Conservation (phyloP, 2,888 invertebrate species). For the Andrena bicolor region DNA sequence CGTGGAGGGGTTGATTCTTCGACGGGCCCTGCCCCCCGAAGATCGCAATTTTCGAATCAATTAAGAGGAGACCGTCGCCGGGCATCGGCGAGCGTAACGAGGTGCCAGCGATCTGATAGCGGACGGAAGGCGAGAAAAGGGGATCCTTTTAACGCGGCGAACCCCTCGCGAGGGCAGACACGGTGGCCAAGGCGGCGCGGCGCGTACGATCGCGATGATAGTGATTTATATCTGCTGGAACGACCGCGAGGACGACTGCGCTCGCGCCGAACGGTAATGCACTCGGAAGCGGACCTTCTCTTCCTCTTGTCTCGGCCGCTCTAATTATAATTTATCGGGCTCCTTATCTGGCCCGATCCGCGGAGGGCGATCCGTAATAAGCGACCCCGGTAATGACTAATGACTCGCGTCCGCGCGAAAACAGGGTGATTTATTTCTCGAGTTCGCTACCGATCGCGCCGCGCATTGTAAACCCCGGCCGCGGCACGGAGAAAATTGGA, state of each 20-base stretch:
- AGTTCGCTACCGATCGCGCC: slow-evolving; percentile 33
- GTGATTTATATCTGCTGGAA: slow-evolving; percentile 78
- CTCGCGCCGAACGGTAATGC: slow-evolving; percentile 49
- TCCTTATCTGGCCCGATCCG: slow-evolving; percentile 36
- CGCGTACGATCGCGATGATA: slow-evolving; percentile 61
- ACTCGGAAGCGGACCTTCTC: slow-evolving; percentile 56
- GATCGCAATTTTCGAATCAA: slow-evolving; percentile 50
- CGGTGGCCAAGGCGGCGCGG: slow-evolving; percentile 43
- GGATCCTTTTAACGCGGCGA: slow-evolving; percentile 37
- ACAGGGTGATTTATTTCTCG: slow-evolving; percentile 51
- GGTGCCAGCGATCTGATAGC: slow-evolving; percentile 72
- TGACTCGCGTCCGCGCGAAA: slow-evolving; percentile 36
- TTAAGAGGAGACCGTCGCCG: slow-evolving; percentile 41
- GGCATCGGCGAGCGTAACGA: slow-evolving; percentile 63
- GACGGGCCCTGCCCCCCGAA: background rate
- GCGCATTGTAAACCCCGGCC: slow-evolving; percentile 29
- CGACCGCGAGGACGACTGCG: slow-evolving; percentile 25
- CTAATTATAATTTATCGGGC: slow-evolving; percentile 57
- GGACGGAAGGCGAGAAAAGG: slow-evolving; percentile 42
- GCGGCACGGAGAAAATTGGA: background rate
- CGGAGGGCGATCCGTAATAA: slow-evolving; percentile 37
- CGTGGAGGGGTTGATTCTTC: slow-evolving; percentile 6
- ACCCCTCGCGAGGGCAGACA: slow-evolving; percentile 37
- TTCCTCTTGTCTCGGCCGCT: slow-evolving; percentile 22
- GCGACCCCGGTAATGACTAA: slow-evolving; percentile 53